A percentile compares a stretch with the other conserved stretches of the same genome.
phyloP scores from a whole-genome alignment of 2,797 vertebrate genomes.

The Decapterus maruadsi region DNA sequence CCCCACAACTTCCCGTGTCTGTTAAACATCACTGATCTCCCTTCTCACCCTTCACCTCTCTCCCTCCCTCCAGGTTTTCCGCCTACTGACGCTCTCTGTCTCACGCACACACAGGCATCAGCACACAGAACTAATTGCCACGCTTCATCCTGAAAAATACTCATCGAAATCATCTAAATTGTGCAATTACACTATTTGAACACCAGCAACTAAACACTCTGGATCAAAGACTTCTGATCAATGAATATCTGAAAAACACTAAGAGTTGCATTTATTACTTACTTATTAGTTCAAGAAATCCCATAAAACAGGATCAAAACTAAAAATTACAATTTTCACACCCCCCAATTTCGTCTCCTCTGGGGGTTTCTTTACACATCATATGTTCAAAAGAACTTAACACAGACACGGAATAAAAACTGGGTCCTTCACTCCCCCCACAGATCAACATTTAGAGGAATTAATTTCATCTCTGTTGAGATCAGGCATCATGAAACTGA shows the following conservation, averaged over 20 bases:
- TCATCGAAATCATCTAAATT: constrained; percentile 14
- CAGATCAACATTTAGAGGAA: not conserved
- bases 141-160: not conserved
- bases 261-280: not conserved
- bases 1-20: constrained; percentile 7
- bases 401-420: not conserved
- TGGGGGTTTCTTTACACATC: not conserved
- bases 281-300: not conserved
- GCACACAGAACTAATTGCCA: not conserved
- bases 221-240: not conserved
- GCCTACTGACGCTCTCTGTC: not conserved
- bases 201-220: not conserved
- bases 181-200: not conserved
- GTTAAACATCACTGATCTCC: constrained; percentile 68
- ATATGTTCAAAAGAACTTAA: not conserved
- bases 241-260: not conserved
- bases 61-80: constrained; percentile 56
- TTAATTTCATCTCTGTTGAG: not conserved
- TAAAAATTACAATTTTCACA: not conserved
- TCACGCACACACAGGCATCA: constrained; percentile 12
- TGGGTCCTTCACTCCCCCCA: not conserved
- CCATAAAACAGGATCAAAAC: not conserved
- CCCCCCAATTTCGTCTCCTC: not conserved
- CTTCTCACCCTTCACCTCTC: constrained; percentile 81
- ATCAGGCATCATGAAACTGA: not conserved